Evolutionary conservation across 2,797 vertebrate genomes (phyloP).

Genomic region (Pangasius mekongensis): DNA sequence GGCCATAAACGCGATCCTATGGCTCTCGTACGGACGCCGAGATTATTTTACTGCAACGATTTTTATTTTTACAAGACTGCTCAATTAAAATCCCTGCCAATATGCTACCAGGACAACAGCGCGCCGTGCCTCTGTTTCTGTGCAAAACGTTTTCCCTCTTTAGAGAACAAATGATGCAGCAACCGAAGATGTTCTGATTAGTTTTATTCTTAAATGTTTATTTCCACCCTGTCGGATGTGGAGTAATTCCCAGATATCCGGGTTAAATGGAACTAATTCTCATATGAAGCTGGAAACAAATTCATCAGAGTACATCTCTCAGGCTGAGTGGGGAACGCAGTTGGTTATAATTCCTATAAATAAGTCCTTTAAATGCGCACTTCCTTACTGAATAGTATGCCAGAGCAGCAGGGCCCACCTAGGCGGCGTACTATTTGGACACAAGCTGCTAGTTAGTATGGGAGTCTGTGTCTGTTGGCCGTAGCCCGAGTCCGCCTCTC

Average conservation of each 20-base stretch:
- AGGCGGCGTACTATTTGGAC: not conserved
- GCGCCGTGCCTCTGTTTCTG: not conserved
- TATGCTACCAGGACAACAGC: not conserved
- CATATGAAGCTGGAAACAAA: not conserved
- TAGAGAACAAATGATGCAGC: not conserved
- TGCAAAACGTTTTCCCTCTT: not conserved
- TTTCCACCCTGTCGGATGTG: not conserved
- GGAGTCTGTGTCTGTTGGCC: not conserved
- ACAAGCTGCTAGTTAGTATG: not conserved
- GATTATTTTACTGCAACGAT: conserved; percentile 55
- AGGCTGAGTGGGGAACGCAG: not conserved
- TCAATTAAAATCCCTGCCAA: not conserved
- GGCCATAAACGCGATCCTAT: conserved; percentile 59
- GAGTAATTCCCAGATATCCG: not conserved
- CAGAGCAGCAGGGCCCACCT: not conserved
- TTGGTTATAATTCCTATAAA: no score
- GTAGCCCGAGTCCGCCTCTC: conserved; percentile 45
- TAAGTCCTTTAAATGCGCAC: not conserved
- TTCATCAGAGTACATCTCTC: not conserved
- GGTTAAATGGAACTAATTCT: not conserved
- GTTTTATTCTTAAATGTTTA: not conserved
- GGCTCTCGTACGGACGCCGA: conserved; percentile 42
- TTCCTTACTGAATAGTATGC: not conserved
- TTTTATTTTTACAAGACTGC: conserved; percentile 19
- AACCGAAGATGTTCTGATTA: not conserved